Evolutionary conservation across 2,797 vertebrate genomes (phyloP).

Genomic region (Oryzias dopingdopingensis): DNA sequence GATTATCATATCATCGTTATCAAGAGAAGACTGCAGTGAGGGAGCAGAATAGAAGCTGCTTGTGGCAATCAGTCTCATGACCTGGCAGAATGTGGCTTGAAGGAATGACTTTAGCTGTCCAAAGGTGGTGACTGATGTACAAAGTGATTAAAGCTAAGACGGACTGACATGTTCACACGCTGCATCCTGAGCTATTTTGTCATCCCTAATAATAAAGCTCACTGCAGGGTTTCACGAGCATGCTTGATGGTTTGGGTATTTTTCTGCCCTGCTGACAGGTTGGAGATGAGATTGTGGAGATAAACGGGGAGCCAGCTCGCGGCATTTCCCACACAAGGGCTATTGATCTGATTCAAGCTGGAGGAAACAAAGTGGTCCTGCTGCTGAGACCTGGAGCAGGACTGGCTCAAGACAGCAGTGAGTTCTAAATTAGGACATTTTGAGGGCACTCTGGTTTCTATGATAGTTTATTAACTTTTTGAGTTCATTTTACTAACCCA

Average conservation of each 20-base stretch:
- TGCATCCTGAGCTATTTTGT: constrained; percentile 48
- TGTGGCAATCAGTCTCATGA: constrained; percentile 30
- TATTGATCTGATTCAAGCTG: constrained; percentile 97
- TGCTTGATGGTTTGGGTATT: constrained; percentile 1
- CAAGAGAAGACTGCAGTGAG: constrained; percentile 14
- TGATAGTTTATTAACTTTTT: constrained; percentile 19
- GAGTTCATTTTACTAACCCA: constrained; percentile 1
- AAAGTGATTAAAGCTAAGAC: constrained; percentile 46
- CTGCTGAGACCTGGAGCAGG: constrained; percentile 92
- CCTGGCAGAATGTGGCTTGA: constrained; percentile 46
- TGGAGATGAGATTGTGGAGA: constrained; percentile 98
- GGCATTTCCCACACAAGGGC: constrained; percentile 96
- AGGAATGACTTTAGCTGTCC: constrained; percentile 46
- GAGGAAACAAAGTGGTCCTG: constrained; percentile 91
- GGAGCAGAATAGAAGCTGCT: constrained; percentile 16
- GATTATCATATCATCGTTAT: constrained; percentile 32
- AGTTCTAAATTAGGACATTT: constrained; percentile 43
- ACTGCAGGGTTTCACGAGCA: constrained; percentile 30
- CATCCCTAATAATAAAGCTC: constrained; percentile 51
- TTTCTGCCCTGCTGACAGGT: constrained; percentile 77
- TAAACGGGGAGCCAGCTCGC: constrained; percentile 94
- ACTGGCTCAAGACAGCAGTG: constrained; percentile 91
- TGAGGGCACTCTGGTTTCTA: background rate
- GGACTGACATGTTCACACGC: constrained; percentile 48
- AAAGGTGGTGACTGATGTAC: constrained; percentile 39